These are phyloP conservation scores for Chaenodraco wilsoni DNA, from an alignment of 2,797 vertebrate species.

Conservation along the genomic window DNA sequence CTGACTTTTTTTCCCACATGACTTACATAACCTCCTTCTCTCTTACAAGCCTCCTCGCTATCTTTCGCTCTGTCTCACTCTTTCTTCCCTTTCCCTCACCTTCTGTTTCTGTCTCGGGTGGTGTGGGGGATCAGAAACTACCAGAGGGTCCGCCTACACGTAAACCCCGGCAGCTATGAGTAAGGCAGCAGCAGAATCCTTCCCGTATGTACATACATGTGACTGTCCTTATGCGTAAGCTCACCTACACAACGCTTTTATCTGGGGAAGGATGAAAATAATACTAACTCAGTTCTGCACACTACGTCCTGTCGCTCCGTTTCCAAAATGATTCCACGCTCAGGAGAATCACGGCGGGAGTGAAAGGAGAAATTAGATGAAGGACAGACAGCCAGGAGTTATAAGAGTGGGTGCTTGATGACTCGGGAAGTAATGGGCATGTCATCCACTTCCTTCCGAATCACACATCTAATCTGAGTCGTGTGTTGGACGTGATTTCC, in stretches of 20 bases:
- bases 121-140: conserved; percentile 48
- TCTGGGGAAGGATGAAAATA: conserved; percentile 33
- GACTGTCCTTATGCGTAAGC: conserved; percentile 28
- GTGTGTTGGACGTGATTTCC: conserved; percentile 60
- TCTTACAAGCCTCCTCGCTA: not conserved
- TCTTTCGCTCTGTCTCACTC: conserved; percentile 5
- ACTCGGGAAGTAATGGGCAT: conserved; percentile 67
- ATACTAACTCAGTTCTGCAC: conserved; percentile 8
- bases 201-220: conserved; percentile 49
- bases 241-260: conserved; percentile 35
- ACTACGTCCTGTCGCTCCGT: not conserved
- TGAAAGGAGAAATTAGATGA: conserved; percentile 47
- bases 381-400: conserved; percentile 40
- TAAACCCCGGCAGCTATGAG: conserved; percentile 23
- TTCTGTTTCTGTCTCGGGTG: conserved; percentile 39
- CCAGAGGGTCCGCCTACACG: conserved; percentile 48
- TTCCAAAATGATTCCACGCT: conserved; percentile 18
- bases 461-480: conserved; percentile 59
- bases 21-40: conserved; percentile 16
- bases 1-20: conserved; percentile 36
- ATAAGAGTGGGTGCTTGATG: conserved; percentile 65
- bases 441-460: conserved; percentile 64
- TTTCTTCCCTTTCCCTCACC: conserved; percentile 21
- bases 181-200: conserved; percentile 33
- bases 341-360: conserved; percentile 21